Base-by-base conservation (phyloP, 2,888 invertebrate genomes). In the Parnassius apollo region DNA sequence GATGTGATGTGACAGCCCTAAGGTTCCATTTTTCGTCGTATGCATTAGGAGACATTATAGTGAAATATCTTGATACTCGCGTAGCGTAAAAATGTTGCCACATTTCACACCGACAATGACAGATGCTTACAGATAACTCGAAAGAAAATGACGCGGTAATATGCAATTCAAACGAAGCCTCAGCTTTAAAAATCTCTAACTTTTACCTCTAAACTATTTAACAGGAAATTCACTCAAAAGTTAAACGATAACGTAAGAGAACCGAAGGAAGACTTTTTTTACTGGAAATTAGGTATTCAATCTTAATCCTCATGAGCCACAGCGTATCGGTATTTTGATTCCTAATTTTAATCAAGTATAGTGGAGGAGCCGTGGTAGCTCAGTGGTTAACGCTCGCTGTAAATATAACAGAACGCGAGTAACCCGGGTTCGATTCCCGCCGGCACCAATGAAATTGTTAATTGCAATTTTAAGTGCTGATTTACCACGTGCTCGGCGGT, bases 101-200 rank as follows among this genome's bases (percentile, higher is more conserved):
- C 58, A 62, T 62, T 58, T 62, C 62, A 58, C 53, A 54, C 10
- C 50, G 62, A 62, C 62, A 62, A 62, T 59, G 54, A 62, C 62
- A 57, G 62, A 62, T 62, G 25, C 55, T 50, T 12, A 35, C 49
- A 35, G 58, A 62, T 62, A 62, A 50, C 62, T 54, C 58, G 44
- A 55, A 50, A 59, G 50, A 44, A 55, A 62, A 58, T 57, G 58
- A 57, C 54, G 54, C 42, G 22, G 22, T 18, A 52, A 18, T 35
- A 45, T 11, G 35, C 51, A 35, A 11, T 45, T 51, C 35, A 45
- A 46, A 42, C 56, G 48, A 61, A 35, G 18, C 44, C 44, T 44
- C 10, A 22, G 25, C 8, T n/a, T 1, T 45, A 45, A 55, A 11
- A 18, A 35, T 35, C 35, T 35, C 2, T 25, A 25, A 25, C 25